Base-by-base conservation (phyloP, 2,888 invertebrate species). In the Drosophila mulleri region DNA sequence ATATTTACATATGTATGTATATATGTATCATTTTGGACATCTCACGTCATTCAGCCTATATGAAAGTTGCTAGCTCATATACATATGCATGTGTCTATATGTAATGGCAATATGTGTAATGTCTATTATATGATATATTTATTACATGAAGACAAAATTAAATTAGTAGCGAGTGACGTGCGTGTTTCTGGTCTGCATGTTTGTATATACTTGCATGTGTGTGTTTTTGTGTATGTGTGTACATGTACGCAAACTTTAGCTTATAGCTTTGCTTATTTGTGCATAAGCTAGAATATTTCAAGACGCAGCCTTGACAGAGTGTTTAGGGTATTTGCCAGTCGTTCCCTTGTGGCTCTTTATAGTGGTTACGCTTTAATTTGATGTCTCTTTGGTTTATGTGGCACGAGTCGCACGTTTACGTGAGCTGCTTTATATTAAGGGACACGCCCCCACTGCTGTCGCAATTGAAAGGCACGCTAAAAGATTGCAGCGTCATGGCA, bases 341-440 rank as follows among this genome's bases (percentile, higher is more conserved):
- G 50, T 35, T 50, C 50, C 14, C 2, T 50, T 20, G 1, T 32
- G 0, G 20, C 14, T 35, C 35, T 50, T 2, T 50, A 8, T 32
- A 8, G 2, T 32, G 12, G 50, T 14, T 35, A 50, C 50, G 50
- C 50, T 50, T 53, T 23, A 23, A 56, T 48, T 64, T 64, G 41
- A 53, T 56, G 60, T 41, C 20, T 48, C 47, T 61, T 66, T 60
- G 29, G 32, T 63, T 72, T 56, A 50, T 60, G 42, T 47, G 65
- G 65, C 78, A 78, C 78, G 78, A 74, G 78, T 54, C 71, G 29
- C 61, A 56, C 64, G 48, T 78, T 60, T 78, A 78, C 78, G 78
- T 78, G 78, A 74, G 67, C 65, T 68, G 78, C 78, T 68, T 78
- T 78, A 42, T 50, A 67, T 54, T 42, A 29, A 44, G 4, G 7